Evolutionary conservation across 37 sponge, comb jelly and placozoan species (phyloP).

Genomic region (Chondrilla cf. caribensis): DNA sequence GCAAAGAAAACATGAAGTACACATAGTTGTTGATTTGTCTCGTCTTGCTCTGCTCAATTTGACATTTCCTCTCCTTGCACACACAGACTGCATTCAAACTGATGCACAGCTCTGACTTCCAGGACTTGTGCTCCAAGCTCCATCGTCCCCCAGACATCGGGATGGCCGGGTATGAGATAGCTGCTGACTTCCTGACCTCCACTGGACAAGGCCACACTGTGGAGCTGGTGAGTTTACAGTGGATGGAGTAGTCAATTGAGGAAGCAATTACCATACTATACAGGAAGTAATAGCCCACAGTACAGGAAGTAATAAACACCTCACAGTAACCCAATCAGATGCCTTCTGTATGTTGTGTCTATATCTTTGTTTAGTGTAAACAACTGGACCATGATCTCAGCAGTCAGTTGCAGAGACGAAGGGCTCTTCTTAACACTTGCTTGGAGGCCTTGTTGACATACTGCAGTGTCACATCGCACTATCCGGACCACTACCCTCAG

Average conservation of each 20-base stretch:
- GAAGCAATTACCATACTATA: not conserved
- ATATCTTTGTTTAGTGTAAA: conserved; percentile 36
- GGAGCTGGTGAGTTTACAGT: conserved; percentile 48
- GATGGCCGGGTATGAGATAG: conserved; percentile 66
- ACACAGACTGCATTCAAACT: not conserved
- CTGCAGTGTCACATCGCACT: conserved; percentile 62
- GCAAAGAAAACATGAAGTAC: conserved; percentile 57
- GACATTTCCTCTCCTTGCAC: not conserved
- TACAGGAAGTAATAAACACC: too few relatives aligned
- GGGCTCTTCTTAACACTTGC: conserved; percentile 45
- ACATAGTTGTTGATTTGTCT: not conserved
- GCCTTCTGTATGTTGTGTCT: not conserved
- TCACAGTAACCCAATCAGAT: not conserved
- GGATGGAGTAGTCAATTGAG: not conserved
- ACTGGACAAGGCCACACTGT: conserved; percentile 62
- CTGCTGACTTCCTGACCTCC: conserved; percentile 66
- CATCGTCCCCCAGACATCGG: conserved; percentile 32
- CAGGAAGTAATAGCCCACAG: too few relatives aligned
- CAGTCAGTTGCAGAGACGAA: conserved; percentile 44
- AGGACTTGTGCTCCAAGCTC: conserved; percentile 7
- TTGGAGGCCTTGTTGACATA: conserved; percentile 74
- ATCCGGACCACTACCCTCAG: conserved; percentile 59
- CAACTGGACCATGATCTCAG: conserved; percentile 76
- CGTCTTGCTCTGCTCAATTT: not conserved
- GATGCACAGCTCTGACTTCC: not conserved